Percentiles rank a stretch among this genome's conserved stretches.
Conservation (phyloP, 2,888 invertebrate species). For the Drosophila mayaguana region DNA sequence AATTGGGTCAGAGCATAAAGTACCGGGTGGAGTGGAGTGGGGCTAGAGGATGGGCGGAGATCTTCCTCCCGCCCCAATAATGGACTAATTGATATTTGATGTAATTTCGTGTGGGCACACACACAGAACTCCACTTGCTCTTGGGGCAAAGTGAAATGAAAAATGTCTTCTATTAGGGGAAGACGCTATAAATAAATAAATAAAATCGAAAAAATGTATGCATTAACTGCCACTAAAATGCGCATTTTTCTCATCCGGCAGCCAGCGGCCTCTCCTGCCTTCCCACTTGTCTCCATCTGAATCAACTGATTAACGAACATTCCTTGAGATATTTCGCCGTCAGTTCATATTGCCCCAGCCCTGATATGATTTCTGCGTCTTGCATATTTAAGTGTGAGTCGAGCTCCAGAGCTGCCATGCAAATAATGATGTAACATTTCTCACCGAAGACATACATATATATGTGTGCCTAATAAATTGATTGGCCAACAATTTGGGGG, state of each 20-base stretch:
- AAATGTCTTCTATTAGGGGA: conserved; percentile 57
- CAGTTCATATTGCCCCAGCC: conserved; percentile 42
- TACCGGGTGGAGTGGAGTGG: conserved; percentile 16
- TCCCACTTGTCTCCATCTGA: not conserved
- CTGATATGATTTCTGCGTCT: conserved; percentile 59
- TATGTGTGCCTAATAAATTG: conserved; percentile 5
- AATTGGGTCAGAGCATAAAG: conserved; percentile 72
- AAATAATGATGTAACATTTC: conserved; percentile 36
- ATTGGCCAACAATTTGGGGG: conserved; percentile 4
- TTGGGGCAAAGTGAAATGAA: conserved; percentile 29
- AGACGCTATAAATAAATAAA: conserved; percentile 49
- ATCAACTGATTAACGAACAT: conserved; percentile 36
- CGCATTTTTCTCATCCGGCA: conserved; percentile 9
- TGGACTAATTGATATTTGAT: conserved; percentile 74
- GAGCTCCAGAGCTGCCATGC: conserved; percentile 15
- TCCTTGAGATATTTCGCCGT: conserved; percentile 40
- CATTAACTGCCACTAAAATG: conserved; percentile 35
- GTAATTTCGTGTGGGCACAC: conserved; percentile 57
- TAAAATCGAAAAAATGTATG: conserved; percentile 52
- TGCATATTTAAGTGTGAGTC: conserved; percentile 58
- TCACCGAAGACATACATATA: not conserved
- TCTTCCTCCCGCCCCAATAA: conserved; percentile 45
- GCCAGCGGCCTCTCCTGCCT: not conserved
- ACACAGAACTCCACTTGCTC: conserved; percentile 39
- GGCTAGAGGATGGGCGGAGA: conserved; percentile 15